A percentile compares a stretch with the other conserved stretches of the same genome.
Conservation (phyloP, 2,113 vertebrate genomes). For the human region DNA sequence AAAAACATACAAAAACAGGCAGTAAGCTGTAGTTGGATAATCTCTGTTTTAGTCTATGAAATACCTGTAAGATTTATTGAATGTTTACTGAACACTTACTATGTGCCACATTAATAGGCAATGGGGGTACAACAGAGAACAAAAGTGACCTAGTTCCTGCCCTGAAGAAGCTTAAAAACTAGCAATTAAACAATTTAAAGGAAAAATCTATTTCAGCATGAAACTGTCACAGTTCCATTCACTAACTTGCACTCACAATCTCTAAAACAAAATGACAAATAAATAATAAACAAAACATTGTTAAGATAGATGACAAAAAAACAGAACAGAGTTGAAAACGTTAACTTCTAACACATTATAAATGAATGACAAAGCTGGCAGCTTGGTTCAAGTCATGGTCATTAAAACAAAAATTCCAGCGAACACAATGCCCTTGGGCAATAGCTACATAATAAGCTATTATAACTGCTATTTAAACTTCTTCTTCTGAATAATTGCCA, state of each 20-base stretch:
- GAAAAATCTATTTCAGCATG: neutral
- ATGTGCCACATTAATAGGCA: neutral
- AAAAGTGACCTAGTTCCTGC: neutral
- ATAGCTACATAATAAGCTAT: neutral
- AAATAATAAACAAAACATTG: neutral
- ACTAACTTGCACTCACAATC: neutral
- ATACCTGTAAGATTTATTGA: neutral
- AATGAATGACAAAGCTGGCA: neutral
- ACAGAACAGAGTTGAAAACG: constrained; percentile 14
- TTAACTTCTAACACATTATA: constrained; percentile 1
- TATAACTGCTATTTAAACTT: constrained; percentile 5
- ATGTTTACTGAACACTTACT: neutral
- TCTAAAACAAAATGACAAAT: neutral
- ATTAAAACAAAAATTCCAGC: constrained; percentile 39
- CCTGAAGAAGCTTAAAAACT: neutral
- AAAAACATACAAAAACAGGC: neutral
- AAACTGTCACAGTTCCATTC: neutral
- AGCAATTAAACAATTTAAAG: neutral
- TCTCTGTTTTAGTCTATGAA: neutral
- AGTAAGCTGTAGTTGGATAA: neutral
- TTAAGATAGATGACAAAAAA: neutral
- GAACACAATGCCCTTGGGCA: neutral
- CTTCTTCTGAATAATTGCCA: constrained; percentile 17
- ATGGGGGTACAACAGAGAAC: neutral
- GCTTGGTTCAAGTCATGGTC: neutral